Base-by-base conservation (phyloP, 2,797 vertebrate species). In the Nannoperca australis region DNA sequence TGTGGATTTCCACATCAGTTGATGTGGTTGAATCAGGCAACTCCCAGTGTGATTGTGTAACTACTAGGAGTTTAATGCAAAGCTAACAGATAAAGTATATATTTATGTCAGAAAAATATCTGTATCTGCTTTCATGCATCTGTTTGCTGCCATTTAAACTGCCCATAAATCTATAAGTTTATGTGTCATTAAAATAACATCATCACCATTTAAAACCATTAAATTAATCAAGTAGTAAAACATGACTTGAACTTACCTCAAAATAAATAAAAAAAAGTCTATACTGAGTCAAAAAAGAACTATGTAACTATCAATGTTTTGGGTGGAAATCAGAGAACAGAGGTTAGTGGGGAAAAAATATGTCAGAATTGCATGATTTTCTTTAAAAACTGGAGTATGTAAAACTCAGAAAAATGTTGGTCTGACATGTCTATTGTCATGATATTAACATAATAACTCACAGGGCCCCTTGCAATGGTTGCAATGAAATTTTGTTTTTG, bases 11-110 rank as follows among this genome's bases (percentile, higher is more conserved):
- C 24, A 55, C 5, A 61, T 36, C 12, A 22, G 32, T 12, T 34
- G 10, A 54, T 63, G 54, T 42, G 51, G 49, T 51, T 53, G 44
- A 56, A 79, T 70, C 18, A 38, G 24, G 34, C 4, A 13, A 40
- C 53, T 71, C 53, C 14, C 47, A 22, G 42, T 32, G 22, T n/a
- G 47, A 24, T 36, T 69, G 42, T 32, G 68, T 51, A 32, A 59
- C 50, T n/a, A 61, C 4, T 1, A 14, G n/a, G 17, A 24, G 1
- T 22, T n/a, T 20, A 49, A 55, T 20, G 20, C 11, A 47, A 18
- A 53, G 17, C 8, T 22, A 11, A 34, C 32, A 34, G 32, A 34
- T 36, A 36, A 36, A 6, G 4, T 42, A 3, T 30, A 5, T 45
- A 24, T 50, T 50, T 6, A 42, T 15, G 38, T 49, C 69, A 36